Percentiles rank a stretch among this genome's conserved stretches.
Evolutionary conservation across 53 echinoderm and acorn worm species (phyloP).

Genomic region (Henricia sp.): DNA sequence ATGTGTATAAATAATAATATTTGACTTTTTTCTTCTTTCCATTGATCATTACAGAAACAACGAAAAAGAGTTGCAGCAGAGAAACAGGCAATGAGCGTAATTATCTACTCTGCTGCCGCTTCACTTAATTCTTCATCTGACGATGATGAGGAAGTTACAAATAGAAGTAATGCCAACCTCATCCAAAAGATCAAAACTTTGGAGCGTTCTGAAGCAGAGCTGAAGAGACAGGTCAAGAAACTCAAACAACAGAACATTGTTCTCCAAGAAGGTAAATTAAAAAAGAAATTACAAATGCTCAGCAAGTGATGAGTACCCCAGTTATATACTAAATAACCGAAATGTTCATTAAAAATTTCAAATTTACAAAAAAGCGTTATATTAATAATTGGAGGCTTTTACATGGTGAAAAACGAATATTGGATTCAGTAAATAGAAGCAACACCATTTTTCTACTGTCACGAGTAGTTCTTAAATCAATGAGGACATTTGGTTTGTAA

Average conservation of each 20-base stretch:
- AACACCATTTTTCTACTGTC: slow-evolving; percentile 8
- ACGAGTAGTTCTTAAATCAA: slow-evolving; percentile 4
- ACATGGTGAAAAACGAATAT: neutral
- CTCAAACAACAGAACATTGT: neutral
- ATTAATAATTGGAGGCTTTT: slow-evolving; percentile 8
- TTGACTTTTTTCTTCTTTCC: neutral
- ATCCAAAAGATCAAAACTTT: neutral
- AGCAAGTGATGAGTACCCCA: slow-evolving; percentile 1
- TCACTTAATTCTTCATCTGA: slow-evolving; percentile 2
- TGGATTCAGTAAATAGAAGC: neutral
- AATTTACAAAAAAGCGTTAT: neutral
- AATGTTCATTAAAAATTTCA: slow-evolving; percentile 1
- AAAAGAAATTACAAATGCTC: neutral
- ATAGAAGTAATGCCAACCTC: neutral
- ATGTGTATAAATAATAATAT: neutral
- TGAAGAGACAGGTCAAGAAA: neutral
- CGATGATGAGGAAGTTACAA: neutral
- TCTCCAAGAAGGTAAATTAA: neutral
- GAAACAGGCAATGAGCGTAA: neutral
- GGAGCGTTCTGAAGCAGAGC: neutral
- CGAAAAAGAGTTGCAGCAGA: slow-evolving; percentile 9
- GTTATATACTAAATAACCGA: no score
- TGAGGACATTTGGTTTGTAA: slow-evolving; percentile 8
- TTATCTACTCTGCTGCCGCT: neutral
- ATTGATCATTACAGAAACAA: neutral